phyloP scores from a whole-genome alignment of 1,140 invertebrate genomes.

The Maconellicoccus hirsutus region DNA sequence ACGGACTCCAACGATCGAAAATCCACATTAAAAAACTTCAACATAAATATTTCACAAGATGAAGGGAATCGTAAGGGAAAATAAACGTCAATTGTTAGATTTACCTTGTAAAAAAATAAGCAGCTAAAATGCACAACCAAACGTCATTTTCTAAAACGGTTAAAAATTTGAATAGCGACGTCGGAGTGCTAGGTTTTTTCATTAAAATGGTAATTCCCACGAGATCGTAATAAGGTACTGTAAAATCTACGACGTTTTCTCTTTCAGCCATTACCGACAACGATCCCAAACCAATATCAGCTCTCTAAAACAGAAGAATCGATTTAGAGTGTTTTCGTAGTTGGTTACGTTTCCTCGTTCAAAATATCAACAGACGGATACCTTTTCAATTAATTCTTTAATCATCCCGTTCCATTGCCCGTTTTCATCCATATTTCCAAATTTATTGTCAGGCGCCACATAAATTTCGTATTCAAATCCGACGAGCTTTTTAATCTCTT shows the following conservation, averaged over 20 bases:
- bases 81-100: no score
- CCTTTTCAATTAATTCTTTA: conserved; percentile 76
- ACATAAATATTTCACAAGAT: conserved; percentile 29
- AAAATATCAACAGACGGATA: conserved; percentile 30
- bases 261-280: conserved; percentile 88
- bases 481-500: conserved; percentile 66
- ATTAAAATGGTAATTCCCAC: conserved; percentile 89
- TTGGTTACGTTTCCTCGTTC: no score
- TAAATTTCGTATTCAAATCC: conserved; percentile 83
- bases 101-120: conserved; percentile 85
- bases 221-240: conserved; percentile 88
- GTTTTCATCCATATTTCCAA: conserved; percentile 73
- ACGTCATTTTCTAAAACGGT: conserved; percentile 91
- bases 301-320: conserved; percentile 42
- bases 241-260: conserved; percentile 89
- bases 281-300: conserved; percentile 78
- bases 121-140: conserved; percentile 89
- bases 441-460: conserved; percentile 61
- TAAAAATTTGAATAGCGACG: conserved; percentile 91
- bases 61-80: no score
- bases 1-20: conserved; percentile 92
- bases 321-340: no score
- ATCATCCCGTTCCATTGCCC: conserved; percentile 88
- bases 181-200: conserved; percentile 63
- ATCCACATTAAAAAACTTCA: conserved; percentile 82